Evolutionary conservation across 1,140 invertebrate species (phyloP).

Genomic region (Venturia canescens): DNA sequence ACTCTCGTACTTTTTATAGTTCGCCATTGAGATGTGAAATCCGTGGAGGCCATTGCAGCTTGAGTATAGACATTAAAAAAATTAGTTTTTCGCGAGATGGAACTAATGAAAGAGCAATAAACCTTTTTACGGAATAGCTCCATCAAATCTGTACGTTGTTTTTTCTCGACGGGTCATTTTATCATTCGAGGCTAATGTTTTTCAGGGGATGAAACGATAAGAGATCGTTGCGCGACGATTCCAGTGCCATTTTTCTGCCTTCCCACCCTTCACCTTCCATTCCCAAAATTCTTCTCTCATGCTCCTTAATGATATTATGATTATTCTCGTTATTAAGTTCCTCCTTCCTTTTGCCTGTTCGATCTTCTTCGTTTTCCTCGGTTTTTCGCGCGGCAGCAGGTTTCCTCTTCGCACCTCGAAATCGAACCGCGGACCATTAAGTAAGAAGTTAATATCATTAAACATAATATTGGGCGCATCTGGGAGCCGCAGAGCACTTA

Average conservation of each 20-base stretch:
- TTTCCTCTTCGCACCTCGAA: conserved; percentile 71
- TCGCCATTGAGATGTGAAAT: conserved; percentile 17
- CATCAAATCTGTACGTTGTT: conserved; percentile 19
- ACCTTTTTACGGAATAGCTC: conserved; percentile 4
- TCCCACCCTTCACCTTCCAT: background rate
- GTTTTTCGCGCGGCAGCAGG: background rate
- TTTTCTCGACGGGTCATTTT: background rate
- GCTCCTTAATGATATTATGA: background rate
- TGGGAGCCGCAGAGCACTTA: conserved; percentile 77
- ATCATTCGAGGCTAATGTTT: background rate
- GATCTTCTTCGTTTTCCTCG: conserved; percentile 3
- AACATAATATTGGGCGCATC: conserved; percentile 78
- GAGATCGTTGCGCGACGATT: no score
- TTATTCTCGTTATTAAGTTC: background rate
- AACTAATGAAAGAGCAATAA: conserved; percentile 32
- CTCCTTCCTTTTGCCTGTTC: conserved; percentile 15
- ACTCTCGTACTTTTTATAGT: conserved; percentile 10
- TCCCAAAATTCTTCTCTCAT: background rate
- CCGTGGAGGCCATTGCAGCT: background rate
- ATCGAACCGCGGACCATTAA: conserved; percentile 78
- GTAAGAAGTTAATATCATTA: conserved; percentile 79
- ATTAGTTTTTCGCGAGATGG: conserved; percentile 22
- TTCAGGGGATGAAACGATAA: background rate
- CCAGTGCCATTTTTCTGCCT: background rate
- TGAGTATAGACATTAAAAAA: conserved; percentile 25